Conservation (phyloP, 2,113 vertebrate genomes). For the Chunga burmeisteri region DNA sequence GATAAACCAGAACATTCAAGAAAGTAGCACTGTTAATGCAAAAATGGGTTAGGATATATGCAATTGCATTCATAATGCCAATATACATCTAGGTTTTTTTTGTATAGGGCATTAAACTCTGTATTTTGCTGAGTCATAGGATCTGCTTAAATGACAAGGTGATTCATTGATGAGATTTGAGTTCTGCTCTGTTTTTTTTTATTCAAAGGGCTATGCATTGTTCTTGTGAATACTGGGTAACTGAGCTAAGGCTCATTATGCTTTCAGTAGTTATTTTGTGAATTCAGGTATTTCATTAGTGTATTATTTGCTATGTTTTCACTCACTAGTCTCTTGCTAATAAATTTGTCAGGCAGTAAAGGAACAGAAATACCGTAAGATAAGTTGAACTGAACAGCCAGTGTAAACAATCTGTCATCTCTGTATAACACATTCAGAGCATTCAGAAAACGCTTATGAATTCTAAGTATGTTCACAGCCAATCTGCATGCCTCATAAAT, state of each 20-base stretch:
- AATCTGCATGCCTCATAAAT: neutral
- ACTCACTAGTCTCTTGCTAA: neutral
- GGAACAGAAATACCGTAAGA: neutral
- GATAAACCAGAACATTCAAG: neutral
- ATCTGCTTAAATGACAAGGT: neutral
- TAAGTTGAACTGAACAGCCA: neutral
- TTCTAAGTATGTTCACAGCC: neutral
- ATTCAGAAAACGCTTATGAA: neutral
- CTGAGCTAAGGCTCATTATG: neutral
- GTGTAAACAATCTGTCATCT: conserved; percentile 14
- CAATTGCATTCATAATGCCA: neutral
- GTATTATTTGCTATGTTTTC: neutral
- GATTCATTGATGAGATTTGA: neutral
- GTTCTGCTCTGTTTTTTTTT: neutral
- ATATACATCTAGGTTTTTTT: neutral
- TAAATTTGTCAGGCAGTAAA: conserved; percentile 7
- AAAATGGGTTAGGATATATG: neutral
- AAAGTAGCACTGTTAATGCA: neutral
- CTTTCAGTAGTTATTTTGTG: neutral
- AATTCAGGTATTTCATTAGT: neutral
- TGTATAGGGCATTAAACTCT: neutral
- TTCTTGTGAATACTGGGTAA: neutral
- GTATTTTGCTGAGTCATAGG: neutral
- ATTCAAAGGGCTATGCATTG: neutral
- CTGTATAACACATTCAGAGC: neutral